These are phyloP conservation scores for Atta colombica DNA, from an alignment of 1,140 invertebrate genomes.

Conservation along the genomic window DNA sequence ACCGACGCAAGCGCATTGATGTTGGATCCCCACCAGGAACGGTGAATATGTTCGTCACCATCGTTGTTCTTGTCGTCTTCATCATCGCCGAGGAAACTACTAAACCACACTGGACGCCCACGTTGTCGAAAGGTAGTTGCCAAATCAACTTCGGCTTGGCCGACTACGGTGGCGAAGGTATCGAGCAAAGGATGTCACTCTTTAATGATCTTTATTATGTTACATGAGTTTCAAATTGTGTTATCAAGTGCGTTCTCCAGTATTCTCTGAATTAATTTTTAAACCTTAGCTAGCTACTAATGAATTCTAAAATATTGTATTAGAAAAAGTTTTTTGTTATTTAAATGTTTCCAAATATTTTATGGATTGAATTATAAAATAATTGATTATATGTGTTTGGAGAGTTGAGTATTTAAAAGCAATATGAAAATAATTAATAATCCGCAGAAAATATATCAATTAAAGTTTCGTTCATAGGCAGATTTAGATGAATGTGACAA, in stretches of 20 bases:
- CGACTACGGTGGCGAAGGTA: not conserved
- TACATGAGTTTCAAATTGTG: slow-evolving; percentile 16
- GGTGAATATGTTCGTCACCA: slow-evolving; percentile 59
- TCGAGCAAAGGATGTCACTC: slow-evolving; percentile 13
- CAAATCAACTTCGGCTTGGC: slow-evolving; percentile 46
- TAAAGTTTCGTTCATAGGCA: not conserved
- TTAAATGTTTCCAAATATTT: not conserved
- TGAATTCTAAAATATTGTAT: not conserved
- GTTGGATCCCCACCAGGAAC: slow-evolving; percentile 70
- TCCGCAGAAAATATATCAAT: not conserved
- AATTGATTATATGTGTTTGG: not conserved
- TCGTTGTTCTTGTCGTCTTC: slow-evolving; percentile 60
- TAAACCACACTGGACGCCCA: slow-evolving; percentile 67
- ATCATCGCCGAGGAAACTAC: slow-evolving; percentile 62
- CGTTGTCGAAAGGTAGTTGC: slow-evolving; percentile 63
- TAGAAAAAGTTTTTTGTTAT: not conserved
- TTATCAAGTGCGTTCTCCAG: not conserved
- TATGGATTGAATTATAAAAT: not conserved
- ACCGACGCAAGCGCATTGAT: slow-evolving; percentile 80
- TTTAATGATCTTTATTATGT: slow-evolving; percentile 14
- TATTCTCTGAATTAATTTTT: not conserved
- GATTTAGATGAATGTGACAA: not conserved
- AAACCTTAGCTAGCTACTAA: not conserved
- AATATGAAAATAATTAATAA: not conserved
- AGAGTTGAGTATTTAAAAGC: not conserved